These are phyloP conservation scores for Phengaris alcon DNA, from an alignment of 2,888 invertebrate species.

Conservation along the genomic window DNA sequence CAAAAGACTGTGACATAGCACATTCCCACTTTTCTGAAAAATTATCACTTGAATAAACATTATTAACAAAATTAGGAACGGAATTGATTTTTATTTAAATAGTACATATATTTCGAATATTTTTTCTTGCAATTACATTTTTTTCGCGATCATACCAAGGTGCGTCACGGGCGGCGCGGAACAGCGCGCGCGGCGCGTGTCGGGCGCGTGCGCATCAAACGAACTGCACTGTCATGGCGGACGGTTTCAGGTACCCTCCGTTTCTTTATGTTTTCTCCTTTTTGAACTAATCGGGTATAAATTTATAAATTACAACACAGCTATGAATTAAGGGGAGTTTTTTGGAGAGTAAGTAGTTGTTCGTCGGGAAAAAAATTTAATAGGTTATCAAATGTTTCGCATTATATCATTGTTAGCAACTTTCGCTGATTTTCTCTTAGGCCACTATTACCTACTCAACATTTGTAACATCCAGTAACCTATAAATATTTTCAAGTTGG, in stretches of 20 bases:
- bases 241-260: conserved; percentile 56
- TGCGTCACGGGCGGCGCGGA: conserved; percentile 48
- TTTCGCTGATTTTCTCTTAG: no score
- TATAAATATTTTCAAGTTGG: no score
- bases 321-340: conserved; percentile 45
- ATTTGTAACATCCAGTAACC: no score
- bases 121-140: conserved; percentile 18
- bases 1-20: no score
- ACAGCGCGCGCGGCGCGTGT: conserved; percentile 48
- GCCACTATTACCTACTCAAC: no score
- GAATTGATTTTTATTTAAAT: no score
- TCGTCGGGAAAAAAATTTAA: background rate
- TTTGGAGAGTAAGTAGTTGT: background rate
- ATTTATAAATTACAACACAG: conserved; percentile 66
- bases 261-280: conserved; percentile 51
- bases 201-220: conserved; percentile 56
- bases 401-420: no score
- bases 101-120: background rate
- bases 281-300: conserved; percentile 57
- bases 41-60: no score
- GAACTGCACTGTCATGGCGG: conserved; percentile 70
- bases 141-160: conserved; percentile 65
- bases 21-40: no score
- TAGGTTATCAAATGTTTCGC: background rate
- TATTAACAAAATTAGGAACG: no score